Evolutionary conservation across 2,113 vertebrate genomes (phyloP).

Genomic region (Pituophis catenifer): DNA sequence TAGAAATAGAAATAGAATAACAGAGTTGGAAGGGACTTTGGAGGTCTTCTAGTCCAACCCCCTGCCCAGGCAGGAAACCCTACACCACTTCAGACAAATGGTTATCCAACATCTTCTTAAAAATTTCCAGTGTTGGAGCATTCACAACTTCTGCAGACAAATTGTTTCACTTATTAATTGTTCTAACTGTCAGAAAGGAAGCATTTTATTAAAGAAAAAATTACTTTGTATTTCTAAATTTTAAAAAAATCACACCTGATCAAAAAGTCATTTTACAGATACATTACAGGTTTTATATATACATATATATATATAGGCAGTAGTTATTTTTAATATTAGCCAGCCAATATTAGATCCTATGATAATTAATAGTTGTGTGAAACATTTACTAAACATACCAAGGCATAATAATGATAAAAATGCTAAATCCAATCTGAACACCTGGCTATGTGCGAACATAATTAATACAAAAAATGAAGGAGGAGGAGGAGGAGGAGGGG

Average conservation of each 20-base stretch:
- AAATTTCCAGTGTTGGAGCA: no score
- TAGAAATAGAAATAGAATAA: no score
- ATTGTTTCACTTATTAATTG: no score
- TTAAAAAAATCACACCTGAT: neutral
- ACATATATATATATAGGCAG: neutral
- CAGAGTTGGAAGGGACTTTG: no score
- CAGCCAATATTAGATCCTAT: constrained; percentile 46
- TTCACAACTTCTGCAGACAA: no score
- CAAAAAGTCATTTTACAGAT: neutral
- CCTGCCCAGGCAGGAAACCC: no score
- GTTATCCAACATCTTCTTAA: no score
- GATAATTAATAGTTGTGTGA: neutral
- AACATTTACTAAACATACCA: constrained; percentile 24
- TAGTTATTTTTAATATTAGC: constrained; percentile 39
- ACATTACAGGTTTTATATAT: constrained; percentile 8
- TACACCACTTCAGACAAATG: no score
- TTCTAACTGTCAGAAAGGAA: constrained; percentile 7
- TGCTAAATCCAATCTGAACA: neutral
- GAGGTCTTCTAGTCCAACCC: no score
- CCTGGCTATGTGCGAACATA: neutral
- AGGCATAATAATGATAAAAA: neutral
- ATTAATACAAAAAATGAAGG: neutral
- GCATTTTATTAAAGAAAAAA: constrained; percentile 20
- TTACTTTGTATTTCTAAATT: constrained; percentile 2
- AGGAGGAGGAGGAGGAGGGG: no score